Evolutionary conservation across 2,888 invertebrate genomes (phyloP).

Genomic region (Aphodius granarius): DNA sequence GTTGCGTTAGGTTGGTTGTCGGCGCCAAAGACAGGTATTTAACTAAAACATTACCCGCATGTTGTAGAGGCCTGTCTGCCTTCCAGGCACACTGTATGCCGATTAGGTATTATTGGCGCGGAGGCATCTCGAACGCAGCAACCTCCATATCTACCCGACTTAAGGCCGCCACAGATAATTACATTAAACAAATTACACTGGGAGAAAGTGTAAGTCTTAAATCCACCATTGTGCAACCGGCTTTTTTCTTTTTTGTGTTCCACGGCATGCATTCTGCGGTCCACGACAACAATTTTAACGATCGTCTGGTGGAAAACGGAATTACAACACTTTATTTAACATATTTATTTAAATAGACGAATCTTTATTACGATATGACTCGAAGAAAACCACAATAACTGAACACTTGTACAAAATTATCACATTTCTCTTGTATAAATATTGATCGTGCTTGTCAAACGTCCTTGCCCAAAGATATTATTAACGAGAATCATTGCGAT

Average conservation of each 20-base stretch:
- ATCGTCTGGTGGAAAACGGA: neutral
- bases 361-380: no score
- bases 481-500: neutral
- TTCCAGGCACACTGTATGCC: neutral
- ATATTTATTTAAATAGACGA: no score
- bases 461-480: neutral
- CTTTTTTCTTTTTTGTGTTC: neutral
- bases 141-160: neutral
- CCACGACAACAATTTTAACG: neutral
- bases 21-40: neutral
- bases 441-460: neutral
- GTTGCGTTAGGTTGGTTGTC: neutral
- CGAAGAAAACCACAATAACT: no score
- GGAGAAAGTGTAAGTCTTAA: neutral
- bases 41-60: neutral
- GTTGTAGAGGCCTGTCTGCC: neutral
- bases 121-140: neutral
- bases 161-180: neutral
- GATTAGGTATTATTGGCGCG: neutral
- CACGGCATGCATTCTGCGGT: neutral
- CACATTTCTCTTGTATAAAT: neutral
- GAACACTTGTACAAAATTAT: no score
- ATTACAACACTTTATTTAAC: neutral
- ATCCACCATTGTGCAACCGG: neutral
- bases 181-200: neutral